A percentile compares a stretch with the other conserved stretches of the same genome.
Conservation (phyloP, 2,797 vertebrate genomes). For the Chiroxiphia lanceolata region DNA sequence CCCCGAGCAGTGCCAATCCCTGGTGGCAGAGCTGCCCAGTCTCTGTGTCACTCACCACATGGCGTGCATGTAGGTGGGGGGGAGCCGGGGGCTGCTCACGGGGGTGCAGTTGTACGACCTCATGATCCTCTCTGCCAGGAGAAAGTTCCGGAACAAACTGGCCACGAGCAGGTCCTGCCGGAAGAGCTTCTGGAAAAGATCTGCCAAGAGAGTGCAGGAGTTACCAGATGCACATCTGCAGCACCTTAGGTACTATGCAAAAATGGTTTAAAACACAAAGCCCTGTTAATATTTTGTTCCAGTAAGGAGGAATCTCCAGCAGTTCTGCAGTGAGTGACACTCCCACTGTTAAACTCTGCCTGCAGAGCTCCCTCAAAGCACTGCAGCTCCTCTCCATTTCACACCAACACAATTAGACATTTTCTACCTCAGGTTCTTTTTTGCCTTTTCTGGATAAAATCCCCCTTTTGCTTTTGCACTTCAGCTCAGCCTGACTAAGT, state of each 20-base stretch:
- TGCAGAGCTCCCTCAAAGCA: background rate
- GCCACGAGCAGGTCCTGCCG: slow-evolving; percentile 95
- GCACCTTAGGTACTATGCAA: fast-evolving
- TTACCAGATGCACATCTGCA: fast-evolving
- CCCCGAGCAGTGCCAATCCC: fast-evolving
- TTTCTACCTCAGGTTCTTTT: background rate
- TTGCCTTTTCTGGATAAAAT: background rate
- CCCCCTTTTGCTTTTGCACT: background rate
- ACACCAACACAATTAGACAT: background rate
- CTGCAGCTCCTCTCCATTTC: fast-evolving
- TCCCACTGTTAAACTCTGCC: background rate
- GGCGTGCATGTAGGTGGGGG: slow-evolving; percentile 97
- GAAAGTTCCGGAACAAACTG: slow-evolving; percentile 95
- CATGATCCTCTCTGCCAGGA: slow-evolving; percentile 96
- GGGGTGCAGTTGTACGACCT: slow-evolving; percentile 97
- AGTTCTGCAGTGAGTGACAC: background rate
- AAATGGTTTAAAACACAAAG: background rate
- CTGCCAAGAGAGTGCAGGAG: slow-evolving; percentile 66
- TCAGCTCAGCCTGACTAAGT: background rate
- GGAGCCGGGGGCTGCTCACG: slow-evolving; percentile 94
- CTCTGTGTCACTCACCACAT: slow-evolving; percentile 90
- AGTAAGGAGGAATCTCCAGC: background rate
- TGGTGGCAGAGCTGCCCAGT: background rate
- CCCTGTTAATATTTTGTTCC: fast-evolving
- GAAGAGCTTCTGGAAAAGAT: slow-evolving; percentile 98